A percentile compares a stretch with the other conserved stretches of the same genome.
These are phyloP conservation scores for Myotis pilosus DNA, from an alignment of 2,797 vertebrate genomes.

Conservation along the genomic window DNA sequence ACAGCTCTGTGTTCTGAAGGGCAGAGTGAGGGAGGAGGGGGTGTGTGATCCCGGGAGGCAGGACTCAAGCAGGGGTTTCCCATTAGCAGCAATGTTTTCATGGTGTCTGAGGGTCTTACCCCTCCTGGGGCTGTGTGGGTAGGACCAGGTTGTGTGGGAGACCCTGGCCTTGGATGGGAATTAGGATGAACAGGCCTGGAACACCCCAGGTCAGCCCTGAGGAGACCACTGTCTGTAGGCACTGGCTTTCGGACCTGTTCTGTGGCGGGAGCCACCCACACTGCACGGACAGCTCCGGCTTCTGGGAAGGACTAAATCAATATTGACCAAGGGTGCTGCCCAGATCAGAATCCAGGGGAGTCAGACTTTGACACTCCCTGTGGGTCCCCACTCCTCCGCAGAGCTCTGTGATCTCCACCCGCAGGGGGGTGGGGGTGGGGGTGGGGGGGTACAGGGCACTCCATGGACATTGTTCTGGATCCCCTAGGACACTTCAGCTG, in stretches of 20 bases:
- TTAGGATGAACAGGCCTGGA: neutral
- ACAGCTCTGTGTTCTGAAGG: neutral
- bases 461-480: too few relatives aligned
- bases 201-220: too few relatives aligned
- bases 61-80: neutral
- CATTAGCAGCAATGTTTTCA: neutral
- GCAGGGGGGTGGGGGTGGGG: too few relatives aligned
- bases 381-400: neutral
- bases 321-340: neutral
- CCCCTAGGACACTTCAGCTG: neutral
- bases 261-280: neutral
- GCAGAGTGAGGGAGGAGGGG: neutral
- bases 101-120: neutral
- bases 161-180: neutral
- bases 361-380: neutral
- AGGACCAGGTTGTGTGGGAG: neutral
- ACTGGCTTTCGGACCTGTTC: neutral
- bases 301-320: neutral
- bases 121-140: accelerated
- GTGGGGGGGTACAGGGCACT: neutral
- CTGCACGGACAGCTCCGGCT: neutral
- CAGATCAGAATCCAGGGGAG: neutral
- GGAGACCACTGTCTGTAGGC: too few relatives aligned
- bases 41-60: neutral
- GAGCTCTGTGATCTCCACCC: neutral